These are phyloP conservation scores for Cyclopterus lumpus DNA, from an alignment of 2,797 vertebrate genomes.

Conservation along the genomic window DNA sequence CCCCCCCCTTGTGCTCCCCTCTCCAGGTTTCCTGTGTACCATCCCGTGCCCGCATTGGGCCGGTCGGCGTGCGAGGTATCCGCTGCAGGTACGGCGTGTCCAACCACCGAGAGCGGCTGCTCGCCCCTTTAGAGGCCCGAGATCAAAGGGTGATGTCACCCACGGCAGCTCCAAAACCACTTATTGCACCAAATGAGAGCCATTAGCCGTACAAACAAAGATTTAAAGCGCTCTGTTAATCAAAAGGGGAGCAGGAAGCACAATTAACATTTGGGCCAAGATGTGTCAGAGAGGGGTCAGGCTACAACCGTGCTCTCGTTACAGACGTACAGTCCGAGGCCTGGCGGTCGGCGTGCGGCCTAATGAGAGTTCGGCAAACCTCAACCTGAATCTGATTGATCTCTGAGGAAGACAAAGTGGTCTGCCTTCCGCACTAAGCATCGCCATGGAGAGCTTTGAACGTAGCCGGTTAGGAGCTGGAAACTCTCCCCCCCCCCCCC, in stretches of 20 bases:
- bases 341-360: slow-evolving; percentile 46
- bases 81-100: slow-evolving; percentile 61
- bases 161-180: slow-evolving; percentile 71
- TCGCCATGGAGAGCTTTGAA: slow-evolving; percentile 58
- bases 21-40: not conserved
- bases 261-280: slow-evolving; percentile 80
- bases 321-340: slow-evolving; percentile 48
- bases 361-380: slow-evolving; percentile 78
- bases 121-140: slow-evolving; percentile 41
- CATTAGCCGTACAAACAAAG: slow-evolving; percentile 81
- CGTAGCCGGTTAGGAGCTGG: slow-evolving; percentile 57
- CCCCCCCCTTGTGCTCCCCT: too few species aligned
- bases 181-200: slow-evolving; percentile 78
- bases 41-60: not conserved
- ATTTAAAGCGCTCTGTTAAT: slow-evolving; percentile 74
- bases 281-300: slow-evolving; percentile 77
- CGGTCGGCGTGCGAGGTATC: slow-evolving; percentile 22
- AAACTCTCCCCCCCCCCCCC: slow-evolving; percentile 36
- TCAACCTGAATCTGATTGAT: slow-evolving; percentile 68
- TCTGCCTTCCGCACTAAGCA: slow-evolving; percentile 68
- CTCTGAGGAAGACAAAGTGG: slow-evolving; percentile 71
- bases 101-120: slow-evolving; percentile 20
- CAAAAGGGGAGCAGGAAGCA: slow-evolving; percentile 80
- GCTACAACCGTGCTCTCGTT: slow-evolving; percentile 64
- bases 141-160: slow-evolving; percentile 82